These are phyloP conservation scores for Ctenicera cuprea DNA, from an alignment of 2,888 invertebrate species.

Conservation along the genomic window DNA sequence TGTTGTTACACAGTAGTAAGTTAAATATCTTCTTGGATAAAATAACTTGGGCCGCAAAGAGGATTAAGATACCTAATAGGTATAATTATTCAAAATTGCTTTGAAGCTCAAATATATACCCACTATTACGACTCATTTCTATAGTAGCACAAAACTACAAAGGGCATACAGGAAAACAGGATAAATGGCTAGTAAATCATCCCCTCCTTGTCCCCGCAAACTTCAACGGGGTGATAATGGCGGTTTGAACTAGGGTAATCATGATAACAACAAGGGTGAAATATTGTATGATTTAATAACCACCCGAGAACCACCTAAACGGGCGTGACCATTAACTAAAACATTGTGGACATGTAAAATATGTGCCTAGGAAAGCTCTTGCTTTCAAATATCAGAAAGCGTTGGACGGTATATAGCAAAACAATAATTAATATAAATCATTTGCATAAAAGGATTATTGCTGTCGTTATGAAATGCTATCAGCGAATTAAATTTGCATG, in stretches of 20 bases:
- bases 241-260: conserved; percentile 56
- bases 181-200: conserved; percentile 51
- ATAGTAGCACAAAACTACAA: no score
- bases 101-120: no score
- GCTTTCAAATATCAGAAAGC: conserved; percentile 14
- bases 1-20: no score
- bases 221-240: conserved; percentile 56
- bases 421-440: conserved; percentile 20
- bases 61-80: no score
- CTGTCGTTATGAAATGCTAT: conserved; percentile 13
- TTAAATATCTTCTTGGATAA: no score
- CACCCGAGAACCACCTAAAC: conserved; percentile 51
- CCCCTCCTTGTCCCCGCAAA: conserved; percentile 38
- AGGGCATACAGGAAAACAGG: background rate
- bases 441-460: conserved; percentile 19
- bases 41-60: no score
- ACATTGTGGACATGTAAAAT: conserved; percentile 14
- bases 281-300: conserved; percentile 57
- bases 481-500: conserved; percentile 3
- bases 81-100: no score
- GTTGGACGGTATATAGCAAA: background rate
- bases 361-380: background rate
- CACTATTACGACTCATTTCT: no score
- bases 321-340: conserved; percentile 44
- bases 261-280: conserved; percentile 54